Evolutionary conservation across 2,888 invertebrate genomes (phyloP), one percentile per base, ranked within the genome.

Genomic region (Meteorus cinctellus): DNA sequence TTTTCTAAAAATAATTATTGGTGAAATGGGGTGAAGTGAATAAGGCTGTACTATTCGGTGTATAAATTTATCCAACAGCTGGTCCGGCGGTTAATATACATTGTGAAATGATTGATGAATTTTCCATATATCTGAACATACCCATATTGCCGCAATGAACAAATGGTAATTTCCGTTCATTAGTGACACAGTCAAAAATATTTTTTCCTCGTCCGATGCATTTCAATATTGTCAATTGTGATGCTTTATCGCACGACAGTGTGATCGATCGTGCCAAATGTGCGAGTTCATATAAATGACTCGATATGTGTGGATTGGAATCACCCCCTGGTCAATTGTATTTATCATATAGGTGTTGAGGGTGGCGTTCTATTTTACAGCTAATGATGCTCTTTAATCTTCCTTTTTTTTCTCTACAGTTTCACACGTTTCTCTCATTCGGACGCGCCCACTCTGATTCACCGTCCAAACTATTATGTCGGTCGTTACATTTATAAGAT

Each of bases 391-490:
- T 62, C 55, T n/a, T 29, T 62, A 62, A 27, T 29, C 16, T 62
- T 19, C 55, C 51, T n/a, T 55, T 62, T 59, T 51, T 27, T 72
- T 63, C n/a, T 72, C 4, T 62, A 48, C 3, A 69, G 65, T 75
- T 78, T 80, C 80, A 80, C 80, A 80, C 78, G 77, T 70, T 80
- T 27, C 41, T 41, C 24, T 34, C 19, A 63, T 27, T 76, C 34
- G 10, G 16, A 71, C 55, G 19, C 55, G 19, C n/a, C 19, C n/a
- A 19, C 55, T 55, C n/a, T 55, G 55, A 55, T 19, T 27, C n/a
- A 41, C 59, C 63, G 55, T 55, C 19, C 62, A 36, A 72, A 60
- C 62, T 71, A 60, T 41, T 71, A 8, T 8, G 8, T 8, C 34
- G 68, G 66, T n/a, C 19, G 31, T 66, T 48, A n/a, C 16, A 60